These are phyloP conservation scores for Cherax destructor DNA, from an alignment of 1,140 invertebrate species.

Conservation along the genomic window DNA sequence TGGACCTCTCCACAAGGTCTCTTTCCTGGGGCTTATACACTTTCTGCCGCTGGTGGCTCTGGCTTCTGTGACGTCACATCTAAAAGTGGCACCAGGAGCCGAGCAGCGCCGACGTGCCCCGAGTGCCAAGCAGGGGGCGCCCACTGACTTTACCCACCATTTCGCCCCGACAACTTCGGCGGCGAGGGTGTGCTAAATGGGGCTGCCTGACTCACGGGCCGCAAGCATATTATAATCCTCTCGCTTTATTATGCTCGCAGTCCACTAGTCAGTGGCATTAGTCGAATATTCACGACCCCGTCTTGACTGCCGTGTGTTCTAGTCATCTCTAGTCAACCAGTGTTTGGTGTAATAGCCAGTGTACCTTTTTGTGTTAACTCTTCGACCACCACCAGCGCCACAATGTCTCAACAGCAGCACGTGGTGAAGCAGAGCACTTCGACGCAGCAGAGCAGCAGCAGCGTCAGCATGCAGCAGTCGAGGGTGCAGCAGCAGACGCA, in stretches of 20 bases:
- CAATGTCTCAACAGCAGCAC: slow-evolving; percentile 69
- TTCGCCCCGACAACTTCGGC: slow-evolving; percentile 70
- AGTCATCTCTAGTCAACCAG: slow-evolving; percentile 40
- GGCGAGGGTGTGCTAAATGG: slow-evolving; percentile 72
- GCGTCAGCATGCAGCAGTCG: slow-evolving; percentile 62
- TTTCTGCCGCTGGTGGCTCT: slow-evolving; percentile 48
- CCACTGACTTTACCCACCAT: slow-evolving; percentile 51
- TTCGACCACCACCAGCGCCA: slow-evolving; percentile 36
- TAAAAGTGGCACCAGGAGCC: slow-evolving; percentile 70
- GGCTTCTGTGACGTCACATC: slow-evolving; percentile 67
- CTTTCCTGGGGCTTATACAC: slow-evolving; percentile 2
- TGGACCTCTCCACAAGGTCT: background rate
- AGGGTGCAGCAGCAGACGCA: slow-evolving; percentile 69
- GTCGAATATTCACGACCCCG: slow-evolving; percentile 57
- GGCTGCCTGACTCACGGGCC: slow-evolving; percentile 69
- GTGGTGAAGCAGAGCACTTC: slow-evolving; percentile 69
- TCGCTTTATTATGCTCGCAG: slow-evolving; percentile 70
- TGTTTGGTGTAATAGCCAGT: slow-evolving; percentile 48
- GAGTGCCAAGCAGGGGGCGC: slow-evolving; percentile 57
- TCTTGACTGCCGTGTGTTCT: slow-evolving; percentile 55
- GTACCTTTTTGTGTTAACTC: slow-evolving; percentile 48
- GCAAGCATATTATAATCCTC: slow-evolving; percentile 71
- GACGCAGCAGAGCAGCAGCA: slow-evolving; percentile 66
- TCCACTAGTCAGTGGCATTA: slow-evolving; percentile 60
- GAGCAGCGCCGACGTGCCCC: slow-evolving; percentile 35